These are phyloP conservation scores for Beris chalybata DNA, from an alignment of 2,888 invertebrate genomes.

Conservation along the genomic window DNA sequence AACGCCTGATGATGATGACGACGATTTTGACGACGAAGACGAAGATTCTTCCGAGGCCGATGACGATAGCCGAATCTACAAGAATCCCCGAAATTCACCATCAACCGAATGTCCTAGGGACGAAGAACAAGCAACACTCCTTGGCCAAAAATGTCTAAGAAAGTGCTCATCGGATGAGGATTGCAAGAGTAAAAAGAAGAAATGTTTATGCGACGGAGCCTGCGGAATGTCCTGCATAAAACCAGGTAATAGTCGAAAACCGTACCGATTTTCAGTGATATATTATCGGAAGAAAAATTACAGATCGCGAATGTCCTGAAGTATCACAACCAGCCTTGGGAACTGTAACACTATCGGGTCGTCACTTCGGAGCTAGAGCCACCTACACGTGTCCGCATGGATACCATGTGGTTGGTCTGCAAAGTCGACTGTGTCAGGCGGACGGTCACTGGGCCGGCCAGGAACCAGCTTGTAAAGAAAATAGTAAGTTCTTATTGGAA, in stretches of 20 bases:
- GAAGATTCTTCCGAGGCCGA: constrained; percentile 65
- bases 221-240: constrained; percentile 98
- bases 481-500: constrained; percentile 64
- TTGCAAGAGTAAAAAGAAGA: constrained; percentile 95
- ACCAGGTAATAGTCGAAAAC: constrained; percentile 69
- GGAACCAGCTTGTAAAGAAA: constrained; percentile 82
- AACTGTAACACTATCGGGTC: constrained; percentile 72
- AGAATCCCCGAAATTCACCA: constrained; percentile 86
- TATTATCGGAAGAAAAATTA: constrained; percentile 43
- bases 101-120: constrained; percentile 83
- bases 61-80: constrained; percentile 80
- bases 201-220: constrained; percentile 94
- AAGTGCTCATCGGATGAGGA: constrained; percentile 94
- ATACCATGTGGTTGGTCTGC: constrained; percentile 83
- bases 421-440: constrained; percentile 86
- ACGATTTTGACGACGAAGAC: constrained; percentile 59
- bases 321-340: constrained; percentile 77
- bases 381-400: constrained; percentile 86
- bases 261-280: background rate
- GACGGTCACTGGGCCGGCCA: constrained; percentile 89
- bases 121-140: constrained; percentile 78
- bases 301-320: constrained; percentile 85
- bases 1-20: constrained; percentile 58
- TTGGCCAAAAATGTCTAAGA: constrained; percentile 85
- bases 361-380: constrained; percentile 78